Conservation (phyloP, 2,797 vertebrate species). For the Podargus strigoides region DNA sequence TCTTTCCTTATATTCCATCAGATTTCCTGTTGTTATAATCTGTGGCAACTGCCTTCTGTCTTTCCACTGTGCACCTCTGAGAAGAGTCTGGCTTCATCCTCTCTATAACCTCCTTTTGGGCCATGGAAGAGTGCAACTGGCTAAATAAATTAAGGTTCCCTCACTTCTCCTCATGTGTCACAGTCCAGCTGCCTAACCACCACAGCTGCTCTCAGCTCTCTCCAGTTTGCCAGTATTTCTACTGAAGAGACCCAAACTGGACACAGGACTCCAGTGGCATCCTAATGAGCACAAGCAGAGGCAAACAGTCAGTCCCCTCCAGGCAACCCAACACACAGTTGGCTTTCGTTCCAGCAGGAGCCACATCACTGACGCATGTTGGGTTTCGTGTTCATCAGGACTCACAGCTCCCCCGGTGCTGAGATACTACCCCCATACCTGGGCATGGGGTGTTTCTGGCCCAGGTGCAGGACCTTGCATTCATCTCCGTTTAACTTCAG, state of each 20-base stretch:
- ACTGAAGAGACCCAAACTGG: background rate
- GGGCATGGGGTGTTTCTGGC: background rate
- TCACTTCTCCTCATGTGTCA: background rate
- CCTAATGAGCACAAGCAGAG: background rate
- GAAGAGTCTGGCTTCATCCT: background rate
- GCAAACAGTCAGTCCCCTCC: background rate
- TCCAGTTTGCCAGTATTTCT: background rate
- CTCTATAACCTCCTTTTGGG: background rate
- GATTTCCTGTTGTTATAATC: background rate
- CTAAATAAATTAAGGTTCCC: background rate
- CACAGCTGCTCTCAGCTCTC: background rate
- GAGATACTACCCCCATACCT: background rate
- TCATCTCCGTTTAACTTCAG: background rate
- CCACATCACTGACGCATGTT: rapidly evolving
- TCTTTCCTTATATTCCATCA: background rate
- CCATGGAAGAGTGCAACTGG: background rate
- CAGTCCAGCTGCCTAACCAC: background rate
- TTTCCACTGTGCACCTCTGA: background rate
- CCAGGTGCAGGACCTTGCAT: background rate
- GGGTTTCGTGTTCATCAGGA: background rate
- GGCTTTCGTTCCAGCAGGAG: background rate
- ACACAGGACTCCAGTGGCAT: background rate
- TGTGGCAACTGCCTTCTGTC: background rate
- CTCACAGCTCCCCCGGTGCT: background rate
- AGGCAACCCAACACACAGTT: rapidly evolving